phyloP scores from a whole-genome alignment of 2,113 vertebrate genomes.

The Pardalotus punctatus region DNA sequence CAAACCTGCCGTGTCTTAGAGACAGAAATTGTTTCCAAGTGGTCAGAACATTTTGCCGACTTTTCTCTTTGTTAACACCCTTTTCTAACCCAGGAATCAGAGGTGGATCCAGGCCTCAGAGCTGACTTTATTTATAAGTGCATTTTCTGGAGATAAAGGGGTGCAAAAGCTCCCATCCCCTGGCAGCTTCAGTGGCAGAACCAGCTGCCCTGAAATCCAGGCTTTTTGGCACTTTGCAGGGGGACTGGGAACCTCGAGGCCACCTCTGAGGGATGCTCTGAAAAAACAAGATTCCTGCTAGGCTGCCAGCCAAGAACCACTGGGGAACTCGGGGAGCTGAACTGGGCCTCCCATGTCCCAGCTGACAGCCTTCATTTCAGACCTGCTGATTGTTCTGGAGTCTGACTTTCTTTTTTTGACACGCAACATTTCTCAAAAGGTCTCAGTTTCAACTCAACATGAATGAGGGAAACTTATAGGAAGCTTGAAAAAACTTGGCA shows the following conservation, averaged over 20 bases:
- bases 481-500: constrained; percentile 8
- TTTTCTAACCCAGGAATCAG: background rate
- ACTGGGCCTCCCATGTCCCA: background rate
- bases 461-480: background rate
- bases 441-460: constrained; percentile 8
- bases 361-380: constrained; percentile 23
- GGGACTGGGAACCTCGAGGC: background rate
- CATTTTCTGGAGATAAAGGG: background rate
- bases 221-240: background rate
- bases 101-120: background rate
- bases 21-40: background rate
- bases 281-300: background rate
- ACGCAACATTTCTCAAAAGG: background rate
- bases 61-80: background rate
- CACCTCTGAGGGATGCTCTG: background rate
- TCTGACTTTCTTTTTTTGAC: constrained; percentile 9
- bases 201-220: background rate
- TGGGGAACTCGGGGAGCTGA: background rate
- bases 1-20: background rate
- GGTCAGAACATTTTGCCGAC: background rate
- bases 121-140: background rate
- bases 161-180: background rate
- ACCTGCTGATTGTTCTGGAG: constrained; percentile 6
- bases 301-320: background rate
- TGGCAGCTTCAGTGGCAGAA: background rate